phyloP scores from a whole-genome alignment of 2,113 vertebrate genomes.

The Zosterops japonicus region DNA sequence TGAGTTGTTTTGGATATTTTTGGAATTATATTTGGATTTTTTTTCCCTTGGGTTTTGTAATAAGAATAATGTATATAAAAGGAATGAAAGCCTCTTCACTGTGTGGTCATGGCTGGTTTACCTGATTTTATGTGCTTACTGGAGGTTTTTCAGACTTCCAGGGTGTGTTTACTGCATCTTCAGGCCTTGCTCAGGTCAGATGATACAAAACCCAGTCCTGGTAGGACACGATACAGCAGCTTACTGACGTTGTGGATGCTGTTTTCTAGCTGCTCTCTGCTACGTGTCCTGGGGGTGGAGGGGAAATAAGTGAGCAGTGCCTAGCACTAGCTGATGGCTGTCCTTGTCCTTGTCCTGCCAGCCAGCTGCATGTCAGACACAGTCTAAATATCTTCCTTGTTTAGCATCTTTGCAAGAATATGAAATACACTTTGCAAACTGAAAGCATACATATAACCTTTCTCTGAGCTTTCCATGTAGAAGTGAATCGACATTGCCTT shows the following conservation, averaged over 20 bases:
- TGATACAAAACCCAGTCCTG: background rate
- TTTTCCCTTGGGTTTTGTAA: background rate
- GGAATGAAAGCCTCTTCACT: background rate
- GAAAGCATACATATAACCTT: background rate
- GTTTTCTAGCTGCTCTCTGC: background rate
- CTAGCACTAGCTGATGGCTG: background rate
- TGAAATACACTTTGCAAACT: background rate
- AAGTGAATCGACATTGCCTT: background rate
- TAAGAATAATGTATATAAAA: background rate
- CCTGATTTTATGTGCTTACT: background rate
- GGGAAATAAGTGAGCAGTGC: background rate
- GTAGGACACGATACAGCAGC: accelerated
- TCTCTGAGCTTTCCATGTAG: background rate
- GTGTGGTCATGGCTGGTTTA: background rate
- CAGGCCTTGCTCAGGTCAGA: background rate
- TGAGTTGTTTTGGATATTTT: background rate
- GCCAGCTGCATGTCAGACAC: background rate
- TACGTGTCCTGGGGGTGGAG: accelerated
- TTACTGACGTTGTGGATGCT: accelerated
- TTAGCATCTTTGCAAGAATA: background rate
- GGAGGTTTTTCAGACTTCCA: background rate
- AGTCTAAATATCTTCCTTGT: background rate
- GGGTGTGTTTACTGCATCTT: background rate
- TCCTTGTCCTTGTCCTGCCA: background rate
- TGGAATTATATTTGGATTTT: background rate